phyloP scores from a whole-genome alignment of 2,888 invertebrate species.

The Notodromas monacha region DNA sequence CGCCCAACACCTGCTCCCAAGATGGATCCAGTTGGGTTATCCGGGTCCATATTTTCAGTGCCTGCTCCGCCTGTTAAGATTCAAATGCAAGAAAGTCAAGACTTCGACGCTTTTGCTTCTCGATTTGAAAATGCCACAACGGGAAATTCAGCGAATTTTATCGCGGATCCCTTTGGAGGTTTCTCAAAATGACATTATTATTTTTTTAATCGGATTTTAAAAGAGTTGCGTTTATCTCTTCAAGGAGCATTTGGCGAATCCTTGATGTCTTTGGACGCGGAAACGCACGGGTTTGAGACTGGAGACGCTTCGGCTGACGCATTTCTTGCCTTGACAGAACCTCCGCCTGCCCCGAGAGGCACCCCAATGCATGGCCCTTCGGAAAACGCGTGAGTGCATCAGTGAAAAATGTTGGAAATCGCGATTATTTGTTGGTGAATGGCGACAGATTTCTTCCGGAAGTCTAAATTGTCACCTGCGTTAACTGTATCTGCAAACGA shows the following conservation, averaged over 20 bases:
- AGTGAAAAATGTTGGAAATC: too few relatives aligned
- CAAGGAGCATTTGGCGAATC: conserved; percentile 19
- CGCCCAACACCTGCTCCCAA: too few relatives aligned
- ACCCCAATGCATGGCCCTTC: conserved; percentile 24
- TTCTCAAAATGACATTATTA: too few relatives aligned
- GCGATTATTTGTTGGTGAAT: too few relatives aligned
- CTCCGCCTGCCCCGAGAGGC: conserved; percentile 28
- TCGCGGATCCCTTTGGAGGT: conserved; percentile 19
- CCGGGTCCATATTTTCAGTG: too few relatives aligned
- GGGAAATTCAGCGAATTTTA: conserved; percentile 4
- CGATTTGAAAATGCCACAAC: conserved; percentile 38
- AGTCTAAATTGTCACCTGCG: too few relatives aligned
- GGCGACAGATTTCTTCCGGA: too few relatives aligned
- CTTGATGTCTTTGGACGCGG: conserved; percentile 10
- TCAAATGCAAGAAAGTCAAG: conserved; percentile 17
- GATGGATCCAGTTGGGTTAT: too few relatives aligned
- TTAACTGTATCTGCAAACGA: too few relatives aligned
- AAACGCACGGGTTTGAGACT: conserved; percentile 8
- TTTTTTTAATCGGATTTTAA: too few relatives aligned
- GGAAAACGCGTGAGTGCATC: too few relatives aligned
- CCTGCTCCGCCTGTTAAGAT: conserved; percentile 11
- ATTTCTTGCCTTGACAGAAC: conserved; percentile 36
- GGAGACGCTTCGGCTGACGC: conserved; percentile 25
- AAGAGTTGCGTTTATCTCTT: too few relatives aligned
- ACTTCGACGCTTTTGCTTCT: conserved; percentile 58